Percentiles rank a stretch among this genome's conserved stretches.
Evolutionary conservation across 2,113 vertebrate genomes (phyloP).

Genomic region (Upupa epops): DNA sequence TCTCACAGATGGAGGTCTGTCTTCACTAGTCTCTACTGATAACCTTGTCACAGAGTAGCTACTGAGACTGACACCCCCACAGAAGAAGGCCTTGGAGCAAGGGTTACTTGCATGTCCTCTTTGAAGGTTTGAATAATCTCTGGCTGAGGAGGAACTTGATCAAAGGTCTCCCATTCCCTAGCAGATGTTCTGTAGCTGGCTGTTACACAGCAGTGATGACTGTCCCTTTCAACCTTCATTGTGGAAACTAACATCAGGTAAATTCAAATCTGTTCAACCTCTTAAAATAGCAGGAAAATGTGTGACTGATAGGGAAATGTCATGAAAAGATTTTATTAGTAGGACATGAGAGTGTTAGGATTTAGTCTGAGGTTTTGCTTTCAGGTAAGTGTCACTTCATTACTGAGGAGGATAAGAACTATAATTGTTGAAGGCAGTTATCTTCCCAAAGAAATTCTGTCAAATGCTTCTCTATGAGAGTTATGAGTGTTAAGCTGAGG

Average conservation of each 20-base stretch:
- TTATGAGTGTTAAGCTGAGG: neutral
- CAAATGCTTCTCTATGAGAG: neutral
- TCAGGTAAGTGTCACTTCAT: neutral
- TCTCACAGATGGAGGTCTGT: neutral
- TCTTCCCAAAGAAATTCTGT: neutral
- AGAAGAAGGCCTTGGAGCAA: neutral
- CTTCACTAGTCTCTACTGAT: neutral
- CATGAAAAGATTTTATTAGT: neutral
- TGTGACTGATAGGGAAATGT: neutral
- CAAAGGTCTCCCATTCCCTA: neutral
- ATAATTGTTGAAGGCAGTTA: neutral
- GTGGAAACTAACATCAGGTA: neutral
- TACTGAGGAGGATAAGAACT: neutral
- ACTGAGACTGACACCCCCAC: neutral
- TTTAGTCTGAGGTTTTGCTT: neutral
- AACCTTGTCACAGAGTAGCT: neutral
- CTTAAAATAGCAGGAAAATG: neutral
- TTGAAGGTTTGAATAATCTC: neutral
- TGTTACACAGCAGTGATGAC: neutral
- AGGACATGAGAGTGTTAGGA: neutral
- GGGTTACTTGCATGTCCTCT: neutral
- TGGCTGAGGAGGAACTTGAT: neutral
- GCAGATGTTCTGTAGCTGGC: neutral
- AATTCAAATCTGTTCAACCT: neutral
- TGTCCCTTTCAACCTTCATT: neutral